Conservation (phyloP, 2,113 vertebrate species). For the Capreolus pygargus region DNA sequence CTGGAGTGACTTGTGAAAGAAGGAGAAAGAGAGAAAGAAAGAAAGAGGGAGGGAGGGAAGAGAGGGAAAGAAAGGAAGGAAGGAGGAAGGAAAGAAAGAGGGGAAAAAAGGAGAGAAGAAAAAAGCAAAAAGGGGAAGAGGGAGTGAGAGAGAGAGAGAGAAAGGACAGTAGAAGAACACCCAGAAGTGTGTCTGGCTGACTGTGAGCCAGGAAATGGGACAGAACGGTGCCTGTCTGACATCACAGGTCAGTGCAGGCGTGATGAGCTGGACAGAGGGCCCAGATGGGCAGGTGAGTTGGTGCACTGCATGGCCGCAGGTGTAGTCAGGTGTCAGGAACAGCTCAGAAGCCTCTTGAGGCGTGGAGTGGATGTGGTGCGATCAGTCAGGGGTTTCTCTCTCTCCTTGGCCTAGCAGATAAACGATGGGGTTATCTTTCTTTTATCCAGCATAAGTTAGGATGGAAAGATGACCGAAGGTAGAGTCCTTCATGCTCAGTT, state of each 20-base stretch:
- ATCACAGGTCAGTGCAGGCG: background rate
- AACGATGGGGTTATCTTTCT: background rate
- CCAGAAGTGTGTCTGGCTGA: conserved; percentile 48
- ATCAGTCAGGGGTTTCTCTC: background rate
- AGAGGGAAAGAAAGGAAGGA: background rate
- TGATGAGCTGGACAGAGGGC: background rate
- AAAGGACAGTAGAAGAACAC: background rate
- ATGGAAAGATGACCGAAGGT: background rate
- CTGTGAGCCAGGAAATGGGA: conserved; percentile 67
- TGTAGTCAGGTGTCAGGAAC: background rate
- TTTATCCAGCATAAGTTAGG: background rate
- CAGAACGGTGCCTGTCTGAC: background rate
- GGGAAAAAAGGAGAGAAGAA: fast-evolving
- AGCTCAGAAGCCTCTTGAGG: background rate
- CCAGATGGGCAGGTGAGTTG: background rate
- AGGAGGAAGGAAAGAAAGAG: too few relatives aligned
- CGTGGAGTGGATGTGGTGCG: background rate
- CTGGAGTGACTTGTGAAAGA: background rate
- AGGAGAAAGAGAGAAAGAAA: background rate
- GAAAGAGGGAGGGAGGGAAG: background rate
- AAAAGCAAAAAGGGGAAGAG: background rate
- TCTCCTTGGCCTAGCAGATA: background rate
- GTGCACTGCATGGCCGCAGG: background rate
- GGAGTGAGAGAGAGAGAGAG: background rate
- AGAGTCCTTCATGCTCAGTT: background rate